Conservation (phyloP, 2,113 vertebrate species). For the Neolamprologus variostigma region DNA sequence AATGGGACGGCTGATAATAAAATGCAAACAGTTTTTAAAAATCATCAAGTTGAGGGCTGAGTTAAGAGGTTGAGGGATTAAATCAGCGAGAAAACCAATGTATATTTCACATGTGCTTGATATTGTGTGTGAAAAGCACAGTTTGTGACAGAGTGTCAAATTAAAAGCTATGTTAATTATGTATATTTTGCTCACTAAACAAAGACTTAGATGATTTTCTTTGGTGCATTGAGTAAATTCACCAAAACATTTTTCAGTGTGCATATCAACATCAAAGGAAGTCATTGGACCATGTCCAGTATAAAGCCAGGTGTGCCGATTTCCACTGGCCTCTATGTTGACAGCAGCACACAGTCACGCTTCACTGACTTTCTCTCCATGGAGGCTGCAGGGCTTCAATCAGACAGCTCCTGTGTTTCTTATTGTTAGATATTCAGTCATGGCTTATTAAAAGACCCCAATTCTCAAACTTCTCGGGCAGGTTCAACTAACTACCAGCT, state of each 20-base stretch:
- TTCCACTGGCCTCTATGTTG: neutral
- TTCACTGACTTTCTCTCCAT: neutral
- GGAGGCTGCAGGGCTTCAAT: neutral
- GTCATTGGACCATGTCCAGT: neutral
- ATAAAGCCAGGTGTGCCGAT: neutral
- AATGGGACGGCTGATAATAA: neutral
- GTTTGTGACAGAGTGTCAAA: rapidly evolving
- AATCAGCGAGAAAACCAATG: neutral
- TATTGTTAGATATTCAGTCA: neutral
- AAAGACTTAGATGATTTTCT: neutral
- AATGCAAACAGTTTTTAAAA: neutral
- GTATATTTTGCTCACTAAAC: rapidly evolving
- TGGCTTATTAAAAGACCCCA: neutral
- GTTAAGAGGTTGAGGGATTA: neutral
- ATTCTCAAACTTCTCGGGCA: neutral
- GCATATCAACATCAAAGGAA: neutral
- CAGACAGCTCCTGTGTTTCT: neutral
- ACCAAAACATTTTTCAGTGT: neutral
- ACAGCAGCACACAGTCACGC: neutral
- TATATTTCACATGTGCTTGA: neutral
- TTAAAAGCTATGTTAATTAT: neutral
- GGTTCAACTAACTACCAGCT: neutral
- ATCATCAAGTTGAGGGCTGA: rapidly evolving
- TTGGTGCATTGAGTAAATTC: rapidly evolving
- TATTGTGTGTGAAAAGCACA: neutral